These are phyloP conservation scores for Platygyra sinensis DNA, from an alignment of 64 coral and sea anemone genomes.

Conservation along the genomic window DNA sequence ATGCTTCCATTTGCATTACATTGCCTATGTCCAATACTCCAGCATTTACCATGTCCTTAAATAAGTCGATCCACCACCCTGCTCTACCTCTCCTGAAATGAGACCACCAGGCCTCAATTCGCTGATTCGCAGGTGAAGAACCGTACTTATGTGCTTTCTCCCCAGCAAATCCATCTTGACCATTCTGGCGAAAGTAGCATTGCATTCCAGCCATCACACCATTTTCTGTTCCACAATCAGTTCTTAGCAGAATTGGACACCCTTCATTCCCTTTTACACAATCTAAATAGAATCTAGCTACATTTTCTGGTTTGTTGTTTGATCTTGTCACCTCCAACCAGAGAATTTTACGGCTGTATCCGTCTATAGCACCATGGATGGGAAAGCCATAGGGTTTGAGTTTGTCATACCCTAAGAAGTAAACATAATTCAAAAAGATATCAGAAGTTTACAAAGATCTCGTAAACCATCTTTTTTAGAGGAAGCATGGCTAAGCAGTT, in stretches of 20 bases:
- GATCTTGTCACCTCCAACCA: slow-evolving; percentile 57
- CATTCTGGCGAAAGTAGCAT: slow-evolving; percentile 39
- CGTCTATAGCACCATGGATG: slow-evolving; percentile 49
- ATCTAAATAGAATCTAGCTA: slow-evolving; percentile 46
- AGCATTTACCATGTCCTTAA: slow-evolving; percentile 47
- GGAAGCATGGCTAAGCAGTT: too few species aligned
- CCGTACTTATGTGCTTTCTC: slow-evolving; percentile 57
- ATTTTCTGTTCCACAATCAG: slow-evolving; percentile 60
- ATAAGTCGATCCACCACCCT: slow-evolving; percentile 47
- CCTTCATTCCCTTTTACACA: slow-evolving; percentile 41
- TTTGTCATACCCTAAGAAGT: slow-evolving; percentile 40
- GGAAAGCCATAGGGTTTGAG: slow-evolving; percentile 28
- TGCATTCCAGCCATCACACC: slow-evolving; percentile 39
- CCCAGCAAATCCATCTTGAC: slow-evolving; percentile 54
- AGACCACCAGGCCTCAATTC: slow-evolving; percentile 55
- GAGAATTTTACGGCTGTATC: slow-evolving; percentile 60
- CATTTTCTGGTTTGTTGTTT: slow-evolving; percentile 49
- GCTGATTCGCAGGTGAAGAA: slow-evolving; percentile 44
- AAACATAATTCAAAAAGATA: neutral
- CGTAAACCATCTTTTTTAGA: too few species aligned
- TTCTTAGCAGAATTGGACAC: slow-evolving; percentile 55
- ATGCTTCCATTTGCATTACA: slow-evolving; percentile 41
- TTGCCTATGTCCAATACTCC: slow-evolving; percentile 46
- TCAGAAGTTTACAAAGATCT: too few species aligned
- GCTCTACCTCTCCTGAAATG: slow-evolving; percentile 42